A percentile compares a stretch with the other conserved stretches of the same genome.
phyloP scores from a whole-genome alignment of 2,797 vertebrate species.

The Melopsittacus undulatus region DNA sequence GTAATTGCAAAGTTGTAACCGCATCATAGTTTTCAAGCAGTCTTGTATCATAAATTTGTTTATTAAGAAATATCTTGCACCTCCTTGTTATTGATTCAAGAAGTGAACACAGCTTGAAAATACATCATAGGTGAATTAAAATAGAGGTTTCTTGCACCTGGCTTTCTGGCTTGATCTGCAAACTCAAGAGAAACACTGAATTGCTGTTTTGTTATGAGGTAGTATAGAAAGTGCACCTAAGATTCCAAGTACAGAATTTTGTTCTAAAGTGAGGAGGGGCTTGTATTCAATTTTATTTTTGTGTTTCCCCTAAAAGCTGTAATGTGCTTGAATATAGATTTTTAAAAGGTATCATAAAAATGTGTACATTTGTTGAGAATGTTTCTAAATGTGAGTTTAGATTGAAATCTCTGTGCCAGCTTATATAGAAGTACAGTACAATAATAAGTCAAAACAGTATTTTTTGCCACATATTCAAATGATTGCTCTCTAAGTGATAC shows the following conservation, averaged over 20 bases:
- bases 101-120: background rate
- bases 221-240: accelerated
- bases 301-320: background rate
- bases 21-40: background rate
- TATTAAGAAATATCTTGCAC: background rate
- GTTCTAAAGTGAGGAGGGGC: background rate
- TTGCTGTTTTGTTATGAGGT: background rate
- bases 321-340: background rate
- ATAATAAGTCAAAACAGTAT: background rate
- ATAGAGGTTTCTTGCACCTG: background rate
- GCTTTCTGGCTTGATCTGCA: background rate
- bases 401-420: background rate
- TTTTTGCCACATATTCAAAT: background rate
- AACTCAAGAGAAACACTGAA: background rate
- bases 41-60: background rate
- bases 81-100: background rate
- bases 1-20: background rate
- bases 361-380: background rate
- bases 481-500: background rate
- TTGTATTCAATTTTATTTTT: background rate
- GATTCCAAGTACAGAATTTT: background rate
- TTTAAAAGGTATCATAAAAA: background rate
- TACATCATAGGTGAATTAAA: background rate
- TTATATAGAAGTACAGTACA: background rate
- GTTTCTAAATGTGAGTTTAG: background rate